These are phyloP conservation scores for Cirrhinus mrigala DNA, from an alignment of 2,797 vertebrate genomes.

Conservation along the genomic window DNA sequence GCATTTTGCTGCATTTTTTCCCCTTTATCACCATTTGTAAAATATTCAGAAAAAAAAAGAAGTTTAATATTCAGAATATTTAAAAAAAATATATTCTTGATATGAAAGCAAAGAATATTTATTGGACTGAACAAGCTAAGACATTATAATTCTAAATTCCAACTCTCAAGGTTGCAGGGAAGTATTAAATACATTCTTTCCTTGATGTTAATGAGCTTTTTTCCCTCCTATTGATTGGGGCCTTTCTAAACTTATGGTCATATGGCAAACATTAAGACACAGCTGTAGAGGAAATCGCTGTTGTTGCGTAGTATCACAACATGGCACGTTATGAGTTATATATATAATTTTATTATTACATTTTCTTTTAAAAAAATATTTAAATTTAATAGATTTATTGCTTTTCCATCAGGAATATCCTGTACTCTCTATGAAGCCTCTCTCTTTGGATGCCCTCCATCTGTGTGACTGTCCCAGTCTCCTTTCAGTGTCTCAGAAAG, in stretches of 20 bases:
- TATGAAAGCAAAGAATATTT: background rate
- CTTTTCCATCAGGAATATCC: background rate
- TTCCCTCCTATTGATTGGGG: background rate
- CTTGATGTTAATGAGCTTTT: background rate
- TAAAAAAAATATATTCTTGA: background rate
- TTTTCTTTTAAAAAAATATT: too few relatives aligned
- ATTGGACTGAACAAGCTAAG: background rate
- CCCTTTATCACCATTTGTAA: background rate
- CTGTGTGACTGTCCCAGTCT: background rate
- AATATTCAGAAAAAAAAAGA: background rate
- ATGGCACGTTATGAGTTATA: background rate
- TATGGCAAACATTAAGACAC: background rate
- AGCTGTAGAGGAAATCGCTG: background rate
- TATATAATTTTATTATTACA: too few relatives aligned
- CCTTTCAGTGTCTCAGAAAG: background rate
- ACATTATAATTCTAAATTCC: background rate
- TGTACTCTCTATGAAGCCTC: background rate
- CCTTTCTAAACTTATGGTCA: too few relatives aligned
- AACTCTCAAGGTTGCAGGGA: background rate
- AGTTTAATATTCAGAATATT: background rate
- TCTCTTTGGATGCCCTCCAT: conserved; percentile 3
- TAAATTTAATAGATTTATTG: background rate
- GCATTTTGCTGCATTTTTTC: background rate
- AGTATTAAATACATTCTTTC: background rate
- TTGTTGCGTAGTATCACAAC: background rate